Evolutionary conservation across 2,888 invertebrate species (phyloP).

Genomic region (Chrysodeixis includens): DNA sequence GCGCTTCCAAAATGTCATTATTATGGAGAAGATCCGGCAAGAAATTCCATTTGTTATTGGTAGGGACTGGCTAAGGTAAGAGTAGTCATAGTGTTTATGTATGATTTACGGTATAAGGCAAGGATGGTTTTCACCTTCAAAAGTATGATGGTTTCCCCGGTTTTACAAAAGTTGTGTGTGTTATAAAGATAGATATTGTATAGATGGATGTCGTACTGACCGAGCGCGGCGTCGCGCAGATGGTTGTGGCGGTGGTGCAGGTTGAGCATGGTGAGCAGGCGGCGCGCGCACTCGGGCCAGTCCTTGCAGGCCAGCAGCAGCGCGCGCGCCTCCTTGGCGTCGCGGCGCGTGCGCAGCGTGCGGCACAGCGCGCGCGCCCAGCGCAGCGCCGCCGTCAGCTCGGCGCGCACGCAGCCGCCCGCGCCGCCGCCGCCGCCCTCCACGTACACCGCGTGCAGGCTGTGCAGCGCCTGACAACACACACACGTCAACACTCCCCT

Average conservation of each 20-base stretch:
- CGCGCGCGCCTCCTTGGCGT: constrained; percentile 91
- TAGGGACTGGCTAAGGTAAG: no score
- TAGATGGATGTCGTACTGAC: constrained; percentile 72
- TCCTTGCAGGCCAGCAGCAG: constrained; percentile 93
- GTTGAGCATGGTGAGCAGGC: constrained; percentile 95
- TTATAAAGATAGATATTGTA: no score
- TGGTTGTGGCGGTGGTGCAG: constrained; percentile 95
- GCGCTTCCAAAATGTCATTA: no score
- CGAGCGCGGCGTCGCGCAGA: constrained; percentile 93
- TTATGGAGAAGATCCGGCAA: no score
- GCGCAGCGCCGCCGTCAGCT: constrained; percentile 95
- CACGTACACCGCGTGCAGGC: constrained; percentile 97
- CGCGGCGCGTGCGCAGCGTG: constrained; percentile 91
- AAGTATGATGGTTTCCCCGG: no score
- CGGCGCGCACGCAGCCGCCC: constrained; percentile 94
- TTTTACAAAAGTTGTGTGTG: background rate
- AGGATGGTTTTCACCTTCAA: no score
- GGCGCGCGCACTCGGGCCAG: constrained; percentile 95
- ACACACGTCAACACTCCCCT: no score
- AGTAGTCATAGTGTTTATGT: no score
- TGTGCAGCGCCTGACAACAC: constrained; percentile 92
- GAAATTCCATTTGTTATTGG: no score
- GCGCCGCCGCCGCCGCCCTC: constrained; percentile 90
- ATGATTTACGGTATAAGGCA: no score
- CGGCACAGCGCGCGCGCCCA: constrained; percentile 93